Percentiles rank a stretch among this genome's conserved stretches.
phyloP scores from a whole-genome alignment of 2,113 vertebrate genomes.

The Crotalus helleri region DNA sequence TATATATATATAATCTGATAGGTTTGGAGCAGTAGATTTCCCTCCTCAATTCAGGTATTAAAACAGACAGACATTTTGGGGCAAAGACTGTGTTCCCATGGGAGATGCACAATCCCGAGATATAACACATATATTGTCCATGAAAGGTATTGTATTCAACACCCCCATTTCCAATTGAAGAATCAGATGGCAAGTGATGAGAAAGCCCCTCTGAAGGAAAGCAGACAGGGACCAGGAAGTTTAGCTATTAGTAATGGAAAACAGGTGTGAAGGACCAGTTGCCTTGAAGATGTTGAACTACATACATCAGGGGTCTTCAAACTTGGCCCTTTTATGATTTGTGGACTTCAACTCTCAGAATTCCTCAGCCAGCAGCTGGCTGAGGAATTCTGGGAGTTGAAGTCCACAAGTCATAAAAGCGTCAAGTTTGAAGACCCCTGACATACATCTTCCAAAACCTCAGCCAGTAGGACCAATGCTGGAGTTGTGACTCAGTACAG shows the following conservation, averaged over 20 bases:
- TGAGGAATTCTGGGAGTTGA: too few relatives aligned
- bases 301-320: too few relatives aligned
- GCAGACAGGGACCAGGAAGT: background rate
- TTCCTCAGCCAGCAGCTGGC: too few relatives aligned
- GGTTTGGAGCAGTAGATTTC: too few relatives aligned
- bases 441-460: background rate
- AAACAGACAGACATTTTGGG: background rate
- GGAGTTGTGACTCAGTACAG: background rate
- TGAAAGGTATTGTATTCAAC: background rate
- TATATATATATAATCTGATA: background rate
- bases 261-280: background rate
- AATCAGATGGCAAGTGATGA: background rate
- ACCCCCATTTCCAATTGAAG: background rate
- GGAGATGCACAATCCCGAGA: background rate
- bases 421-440: too few relatives aligned
- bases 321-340: too few relatives aligned
- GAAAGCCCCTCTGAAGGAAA: background rate
- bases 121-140: background rate
- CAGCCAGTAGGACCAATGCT: background rate
- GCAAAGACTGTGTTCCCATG: background rate
- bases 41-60: background rate
- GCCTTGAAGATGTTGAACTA: background rate
- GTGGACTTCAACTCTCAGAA: too few relatives aligned
- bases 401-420: too few relatives aligned
- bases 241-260: background rate